A percentile compares a stretch with the other conserved stretches of the same genome.
Conservation (phyloP, 2,113 vertebrate genomes). For the Limanda limanda region DNA sequence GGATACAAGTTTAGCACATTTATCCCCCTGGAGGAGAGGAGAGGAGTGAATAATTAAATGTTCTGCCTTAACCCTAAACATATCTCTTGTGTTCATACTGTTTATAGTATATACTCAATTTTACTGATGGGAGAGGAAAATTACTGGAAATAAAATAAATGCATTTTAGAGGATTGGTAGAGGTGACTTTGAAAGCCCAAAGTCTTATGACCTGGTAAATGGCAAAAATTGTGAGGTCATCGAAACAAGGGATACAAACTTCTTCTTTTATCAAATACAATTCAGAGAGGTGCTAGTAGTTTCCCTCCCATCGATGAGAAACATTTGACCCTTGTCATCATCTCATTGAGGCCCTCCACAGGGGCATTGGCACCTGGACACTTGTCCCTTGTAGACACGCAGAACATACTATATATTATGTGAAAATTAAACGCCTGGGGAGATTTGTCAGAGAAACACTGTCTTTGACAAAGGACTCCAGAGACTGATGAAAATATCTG, state of each 20-base stretch:
- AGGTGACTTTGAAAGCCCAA: not conserved
- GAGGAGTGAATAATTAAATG: conserved; percentile 65
- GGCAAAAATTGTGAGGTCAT: too few relatives aligned
- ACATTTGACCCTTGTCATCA: conserved; percentile 43
- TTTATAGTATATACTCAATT: conserved; percentile 8
- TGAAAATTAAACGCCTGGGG: conserved; percentile 70
- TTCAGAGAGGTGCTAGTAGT: not conserved
- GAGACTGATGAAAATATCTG: conserved; percentile 62
- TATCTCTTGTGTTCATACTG: conserved; percentile 28
- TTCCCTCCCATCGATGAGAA: conserved; percentile 44
- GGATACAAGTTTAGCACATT: conserved; percentile 74
- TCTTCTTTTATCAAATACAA: not conserved
- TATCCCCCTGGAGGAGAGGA: conserved; percentile 65
- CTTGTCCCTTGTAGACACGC: conserved; percentile 45
- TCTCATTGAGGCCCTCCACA: conserved; percentile 18
- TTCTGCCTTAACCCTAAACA: conserved; percentile 46
- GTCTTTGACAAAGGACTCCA: conserved; percentile 58
- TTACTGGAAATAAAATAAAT: not conserved
- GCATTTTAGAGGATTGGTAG: not conserved
- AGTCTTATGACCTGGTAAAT: not conserved
- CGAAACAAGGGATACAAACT: not conserved
- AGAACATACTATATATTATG: conserved; percentile 60
- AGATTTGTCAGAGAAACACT: conserved; percentile 32
- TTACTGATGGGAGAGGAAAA: conserved; percentile 8
- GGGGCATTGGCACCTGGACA: conserved; percentile 51